Conservation (phyloP, 2,797 vertebrate genomes). For the Halcyon badia region DNA sequence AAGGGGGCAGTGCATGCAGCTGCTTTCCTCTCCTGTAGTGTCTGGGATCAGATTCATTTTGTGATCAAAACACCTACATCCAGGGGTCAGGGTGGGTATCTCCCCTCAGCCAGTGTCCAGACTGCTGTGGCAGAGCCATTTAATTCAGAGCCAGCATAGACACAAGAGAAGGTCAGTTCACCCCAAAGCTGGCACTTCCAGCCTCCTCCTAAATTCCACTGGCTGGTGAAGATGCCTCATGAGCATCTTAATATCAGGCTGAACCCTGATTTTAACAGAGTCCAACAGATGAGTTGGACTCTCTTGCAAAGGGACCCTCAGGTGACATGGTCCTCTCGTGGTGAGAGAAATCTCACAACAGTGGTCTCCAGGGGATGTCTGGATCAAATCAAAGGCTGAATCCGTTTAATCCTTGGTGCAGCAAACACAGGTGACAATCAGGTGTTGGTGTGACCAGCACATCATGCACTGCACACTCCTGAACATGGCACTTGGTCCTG, state of each 20-base stretch:
- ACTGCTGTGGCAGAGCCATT: background rate
- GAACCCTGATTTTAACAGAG: background rate
- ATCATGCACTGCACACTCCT: rapidly evolving
- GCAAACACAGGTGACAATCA: background rate
- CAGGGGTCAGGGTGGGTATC: background rate
- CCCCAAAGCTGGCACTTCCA: background rate
- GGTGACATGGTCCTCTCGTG: background rate
- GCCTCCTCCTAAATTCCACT: background rate
- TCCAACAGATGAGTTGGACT: background rate
- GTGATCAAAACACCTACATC: background rate
- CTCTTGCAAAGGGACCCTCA: background rate
- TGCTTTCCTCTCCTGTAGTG: background rate
- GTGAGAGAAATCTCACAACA: background rate
- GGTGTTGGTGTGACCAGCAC: background rate
- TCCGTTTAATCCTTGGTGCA: background rate
- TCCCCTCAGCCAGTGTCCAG: background rate
- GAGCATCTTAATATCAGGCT: background rate
- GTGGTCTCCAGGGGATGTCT: background rate
- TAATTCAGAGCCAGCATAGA: background rate
- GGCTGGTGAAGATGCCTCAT: background rate
- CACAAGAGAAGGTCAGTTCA: background rate
- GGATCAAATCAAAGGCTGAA: background rate
- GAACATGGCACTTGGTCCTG: background rate
- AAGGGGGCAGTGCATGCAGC: background rate
- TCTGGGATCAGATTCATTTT: background rate